Base-by-base conservation (phyloP, 1,140 invertebrate genomes). In the Brachionus plicatilis region DNA sequence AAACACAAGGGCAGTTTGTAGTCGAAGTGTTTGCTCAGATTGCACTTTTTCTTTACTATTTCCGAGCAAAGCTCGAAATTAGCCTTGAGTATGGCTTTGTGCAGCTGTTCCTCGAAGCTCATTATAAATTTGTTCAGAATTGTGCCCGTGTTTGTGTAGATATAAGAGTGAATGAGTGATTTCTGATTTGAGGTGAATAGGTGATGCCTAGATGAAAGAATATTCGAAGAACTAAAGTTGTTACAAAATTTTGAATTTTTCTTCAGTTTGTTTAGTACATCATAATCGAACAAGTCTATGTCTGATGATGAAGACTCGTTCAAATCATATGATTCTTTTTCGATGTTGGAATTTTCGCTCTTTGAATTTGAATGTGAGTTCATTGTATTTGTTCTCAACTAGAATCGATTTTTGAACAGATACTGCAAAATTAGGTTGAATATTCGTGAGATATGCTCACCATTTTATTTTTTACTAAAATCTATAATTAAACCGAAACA, bases 41-140 rank as follows among this genome's bases (percentile, higher is more conserved):
- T 43, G 43, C 79, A 82, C 11, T 82, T 60, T 37, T 82, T 82
- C 3, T 68, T 82, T 4, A 82, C 3, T 60, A 82, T 20, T 29
- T 82, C 79, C 8, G n/a, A 37, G 53, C 47, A 56, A 27, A 82
- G 53, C 11, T 82, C 79, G 56, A 24, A 60, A 45, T 82, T 82
- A 24, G 6, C 37, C n/a, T 47, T 60, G 8, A 65, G 1, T 20
- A 82, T 82, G 11, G 79, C 79, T 60, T 68, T 60, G 60, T 82
- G 79, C 12, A 82, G 8, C 43, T 82, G 79, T 17, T 82, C 79
- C 20, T 82, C 79, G 29, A 41, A 82, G 24, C 50, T 82, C 79
- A 82, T 82, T 9, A 82, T 33, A 68, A 82, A 82, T 45, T 82
- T 82, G 37, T 82, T 82, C 45, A 82, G 29, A 43, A 82, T 82